Evolutionary conservation across 2,797 vertebrate genomes (phyloP), one percentile per base, ranked within the genome.

Genomic region (Sebastes hubbsi): DNA sequence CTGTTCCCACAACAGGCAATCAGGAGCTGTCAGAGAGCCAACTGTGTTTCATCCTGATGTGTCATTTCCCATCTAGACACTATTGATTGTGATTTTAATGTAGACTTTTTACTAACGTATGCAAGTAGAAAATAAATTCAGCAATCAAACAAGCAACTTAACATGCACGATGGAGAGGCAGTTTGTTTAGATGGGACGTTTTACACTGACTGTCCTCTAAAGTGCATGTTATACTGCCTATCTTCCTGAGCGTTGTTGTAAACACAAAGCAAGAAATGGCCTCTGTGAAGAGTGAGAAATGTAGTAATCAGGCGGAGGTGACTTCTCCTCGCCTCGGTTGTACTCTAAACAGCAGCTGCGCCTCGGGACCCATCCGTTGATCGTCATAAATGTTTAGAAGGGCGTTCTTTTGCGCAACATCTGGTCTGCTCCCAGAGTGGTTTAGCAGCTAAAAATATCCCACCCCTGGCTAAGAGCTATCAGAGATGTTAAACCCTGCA

Each of bases 361-460:
- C 72, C 77, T 56, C 20, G 1, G 63, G 68, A 85, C 80, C 75
- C 77, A 80, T 87, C 90, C 69, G 55, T 76, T 84, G 78, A 80
- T 67, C 20, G 62, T 79, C 84, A 46, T 82, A 72, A 88, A 90
- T 84, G 91, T 91, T 93, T 88, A 85, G 83, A 80, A 87, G 82
- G 78, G 65, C 42, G 67, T 78, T 85, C 78, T 85, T 54, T 69
- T 62, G 67, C 77, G 36, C 83, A 88, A 85, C 93, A 94, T 94
- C 92, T 94, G 91, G 76, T 86, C 79, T 59, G 64, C 69, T 83
- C 75, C 65, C 79, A 56, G 64, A 85, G 76, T 16, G 61, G 62
- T 59, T 64, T 20, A 78, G 63, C 64, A 18, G 83, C 82, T 89
- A 69, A 78, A 84, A 87, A 87, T 78, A 67, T 64, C 72, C 63